Evolutionary conservation across 2,888 invertebrate species (phyloP).

Genomic region (Tipula unca): DNA sequence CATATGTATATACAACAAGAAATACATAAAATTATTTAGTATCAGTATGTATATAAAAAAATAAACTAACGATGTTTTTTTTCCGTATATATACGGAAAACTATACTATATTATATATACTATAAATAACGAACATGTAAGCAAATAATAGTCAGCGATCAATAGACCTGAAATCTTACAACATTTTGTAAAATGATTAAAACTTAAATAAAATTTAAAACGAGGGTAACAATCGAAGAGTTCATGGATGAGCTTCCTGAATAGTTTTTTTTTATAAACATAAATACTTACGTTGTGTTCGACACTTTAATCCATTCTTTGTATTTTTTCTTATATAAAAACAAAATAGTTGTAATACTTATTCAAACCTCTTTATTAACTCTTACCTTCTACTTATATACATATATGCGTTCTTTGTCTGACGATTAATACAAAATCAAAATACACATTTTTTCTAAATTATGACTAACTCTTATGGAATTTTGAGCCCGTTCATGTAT

Average conservation of each 20-base stretch:
- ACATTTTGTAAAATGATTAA: background rate
- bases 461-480: background rate
- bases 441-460: background rate
- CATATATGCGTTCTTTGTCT: background rate
- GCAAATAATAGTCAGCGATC: conserved; percentile 14
- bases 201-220: background rate
- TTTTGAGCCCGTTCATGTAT: background rate
- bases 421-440: background rate
- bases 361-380: background rate
- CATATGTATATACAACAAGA: background rate
- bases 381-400: background rate
- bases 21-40: background rate
- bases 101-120: background rate
- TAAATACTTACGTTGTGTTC: background rate
- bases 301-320: background rate
- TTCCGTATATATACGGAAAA: background rate
- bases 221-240: background rate
- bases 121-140: background rate
- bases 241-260: background rate
- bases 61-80: background rate
- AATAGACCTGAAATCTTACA: conserved; percentile 14
- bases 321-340: background rate
- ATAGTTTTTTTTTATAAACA: background rate
- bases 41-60: background rate
- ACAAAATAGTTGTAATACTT: background rate